Evolutionary conservation across 2,797 vertebrate genomes (phyloP).

Genomic region (Xenops minutus): DNA sequence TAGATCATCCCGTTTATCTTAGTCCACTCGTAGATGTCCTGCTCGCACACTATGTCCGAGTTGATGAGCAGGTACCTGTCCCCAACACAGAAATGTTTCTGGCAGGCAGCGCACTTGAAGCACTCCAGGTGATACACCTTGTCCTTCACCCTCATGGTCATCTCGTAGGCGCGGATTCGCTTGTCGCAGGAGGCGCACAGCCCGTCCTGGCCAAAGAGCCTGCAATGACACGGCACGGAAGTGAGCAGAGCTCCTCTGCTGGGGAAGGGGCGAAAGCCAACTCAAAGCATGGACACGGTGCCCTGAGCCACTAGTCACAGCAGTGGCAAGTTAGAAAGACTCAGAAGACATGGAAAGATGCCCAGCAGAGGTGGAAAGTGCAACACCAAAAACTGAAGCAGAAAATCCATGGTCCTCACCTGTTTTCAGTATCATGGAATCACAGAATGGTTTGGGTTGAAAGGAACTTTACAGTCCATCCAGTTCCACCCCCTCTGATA

Average conservation of each 20-base stretch:
- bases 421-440: background rate
- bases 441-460: too few species aligned
- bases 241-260: background rate
- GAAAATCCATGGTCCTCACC: background rate
- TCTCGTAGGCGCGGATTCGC: conserved; percentile 96
- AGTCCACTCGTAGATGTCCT: conserved; percentile 99
- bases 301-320: background rate
- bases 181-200: conserved; percentile 97
- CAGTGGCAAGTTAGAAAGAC: background rate
- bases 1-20: conserved; percentile 91
- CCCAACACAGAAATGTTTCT: conserved; percentile 98
- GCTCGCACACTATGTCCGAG: conserved; percentile 98
- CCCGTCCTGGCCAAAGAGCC: conserved; percentile 95
- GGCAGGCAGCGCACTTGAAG: conserved; percentile 98
- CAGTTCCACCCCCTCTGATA: background rate
- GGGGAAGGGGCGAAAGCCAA: background rate
- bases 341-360: background rate
- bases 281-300: background rate
- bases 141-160: conserved; percentile 98
- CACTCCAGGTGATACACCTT: conserved; percentile 99
- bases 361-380: background rate
- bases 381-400: background rate
- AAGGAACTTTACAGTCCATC: background rate
- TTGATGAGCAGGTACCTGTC: conserved; percentile 99
- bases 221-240: background rate